phyloP scores from a whole-genome alignment of 2,797 vertebrate species.

The Thaleichthys pacificus region DNA sequence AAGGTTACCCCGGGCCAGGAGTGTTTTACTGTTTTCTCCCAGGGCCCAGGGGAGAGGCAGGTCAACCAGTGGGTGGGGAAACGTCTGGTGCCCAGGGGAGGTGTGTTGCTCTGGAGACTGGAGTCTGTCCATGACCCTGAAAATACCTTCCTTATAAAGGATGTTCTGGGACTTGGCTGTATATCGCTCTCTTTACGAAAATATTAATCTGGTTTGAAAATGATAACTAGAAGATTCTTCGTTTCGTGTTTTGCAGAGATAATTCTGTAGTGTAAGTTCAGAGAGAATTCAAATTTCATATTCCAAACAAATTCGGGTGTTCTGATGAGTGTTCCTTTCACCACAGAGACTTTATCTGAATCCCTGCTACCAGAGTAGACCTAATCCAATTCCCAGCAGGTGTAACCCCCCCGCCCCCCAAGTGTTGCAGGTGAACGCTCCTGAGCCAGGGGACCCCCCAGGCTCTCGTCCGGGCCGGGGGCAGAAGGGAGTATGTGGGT shows the following conservation, averaged over 20 bases:
- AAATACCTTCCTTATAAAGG: not conserved
- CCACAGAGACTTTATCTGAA: not conserved
- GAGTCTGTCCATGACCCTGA: not conserved
- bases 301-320: not conserved
- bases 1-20: constrained; percentile 43
- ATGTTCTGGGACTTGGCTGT: no score
- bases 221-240: no score
- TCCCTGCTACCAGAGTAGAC: not conserved
- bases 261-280: not conserved
- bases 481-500: constrained; percentile 81
- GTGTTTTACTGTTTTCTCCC: constrained; percentile 57
- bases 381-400: not conserved
- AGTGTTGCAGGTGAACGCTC: constrained; percentile 36
- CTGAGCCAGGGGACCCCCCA: constrained; percentile 71
- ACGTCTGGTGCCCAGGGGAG: constrained; percentile 74
- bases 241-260: no score
- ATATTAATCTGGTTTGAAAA: not conserved
- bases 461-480: constrained; percentile 68
- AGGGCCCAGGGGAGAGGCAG: constrained; percentile 81
- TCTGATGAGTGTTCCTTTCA: not conserved
- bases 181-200: not conserved
- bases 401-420: not conserved
- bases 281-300: not conserved
- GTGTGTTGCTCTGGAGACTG: not conserved
- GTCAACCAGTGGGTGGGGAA: constrained; percentile 77